Evolutionary conservation across 2,888 invertebrate species (phyloP), one percentile per base, ranked within the genome.

Genomic region (Diaprepes abbreviatus): DNA sequence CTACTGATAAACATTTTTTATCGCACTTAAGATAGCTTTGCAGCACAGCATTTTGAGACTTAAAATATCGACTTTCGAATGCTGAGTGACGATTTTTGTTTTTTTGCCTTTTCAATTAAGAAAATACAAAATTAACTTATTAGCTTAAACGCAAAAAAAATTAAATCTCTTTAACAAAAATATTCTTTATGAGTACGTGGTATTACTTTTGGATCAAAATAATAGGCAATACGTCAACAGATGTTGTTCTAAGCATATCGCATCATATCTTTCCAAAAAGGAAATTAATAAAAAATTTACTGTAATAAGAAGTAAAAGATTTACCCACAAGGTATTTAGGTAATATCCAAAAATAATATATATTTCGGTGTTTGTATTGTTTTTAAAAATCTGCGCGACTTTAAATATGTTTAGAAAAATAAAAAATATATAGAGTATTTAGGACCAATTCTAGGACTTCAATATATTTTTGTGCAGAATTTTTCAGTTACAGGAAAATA

Each of bases 281-380:
- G 16, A 16, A 43, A 43, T 16, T 10, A 16, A 16, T 4, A 35
- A 12, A 24, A 28, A n/a, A n/a, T n/a, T n/a, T n/a, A n/a, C n/a
- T n/a, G n/a, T n/a, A n/a, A n/a, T n/a, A n/a, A n/a, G n/a, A n/a
- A n/a, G n/a, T 14, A 36, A 58, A 58, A 58, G 21, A 45, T 21
- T 52, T 40, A 33, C 54, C 54, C 52, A 52, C 54, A 63, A 54
- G 52, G 5, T 6, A 12, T 17, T 14, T 54, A 62, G 48, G 54
- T 24, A 63, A 63, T 54, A 52, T 52, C 40, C 14, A 60, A 36
- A 60, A 60, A 35, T 33, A 63, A 52, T 12, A 54, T 21, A 63
- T 63, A 63, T 63, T 63, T 63, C 65, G 45, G 48, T 65, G 65
- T 65, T 55, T 36, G 57, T 65, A 57, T 65, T 57, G 55, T 65